Evolutionary conservation across 2,797 vertebrate species (phyloP).

Genomic region (Tapirus indicus): DNA sequence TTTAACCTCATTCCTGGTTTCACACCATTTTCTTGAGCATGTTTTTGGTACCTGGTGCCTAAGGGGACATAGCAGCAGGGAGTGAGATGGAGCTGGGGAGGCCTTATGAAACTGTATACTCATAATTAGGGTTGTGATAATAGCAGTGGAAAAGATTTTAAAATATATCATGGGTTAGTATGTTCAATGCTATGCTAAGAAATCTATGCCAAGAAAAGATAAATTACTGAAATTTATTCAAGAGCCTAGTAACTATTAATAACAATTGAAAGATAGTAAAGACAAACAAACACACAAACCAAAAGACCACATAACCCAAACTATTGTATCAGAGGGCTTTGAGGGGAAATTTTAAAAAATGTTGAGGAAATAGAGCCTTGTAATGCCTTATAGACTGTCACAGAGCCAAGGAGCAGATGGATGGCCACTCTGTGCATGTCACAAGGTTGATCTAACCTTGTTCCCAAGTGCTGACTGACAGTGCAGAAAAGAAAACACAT

Average conservation of each 20-base stretch:
- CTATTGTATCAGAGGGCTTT: neutral
- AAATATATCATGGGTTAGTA: neutral
- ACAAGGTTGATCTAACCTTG: neutral
- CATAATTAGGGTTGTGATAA: neutral
- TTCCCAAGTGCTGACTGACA: neutral
- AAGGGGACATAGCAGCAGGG: too few relatives aligned
- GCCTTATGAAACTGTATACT: neutral
- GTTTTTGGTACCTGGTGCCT: neutral
- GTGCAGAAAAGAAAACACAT: neutral
- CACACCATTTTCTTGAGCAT: neutral
- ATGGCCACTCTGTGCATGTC: neutral
- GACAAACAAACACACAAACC: neutral
- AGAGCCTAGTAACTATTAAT: neutral
- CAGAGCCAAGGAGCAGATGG: constrained; percentile 38
- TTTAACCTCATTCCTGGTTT: neutral
- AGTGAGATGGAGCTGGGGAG: neutral
- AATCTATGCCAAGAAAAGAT: neutral
- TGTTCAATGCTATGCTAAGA: neutral
- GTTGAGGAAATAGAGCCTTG: neutral
- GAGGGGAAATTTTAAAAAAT: neutral
- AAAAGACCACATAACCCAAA: neutral
- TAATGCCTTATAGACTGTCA: neutral
- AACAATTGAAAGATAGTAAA: neutral
- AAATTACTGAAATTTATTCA: constrained; percentile 45
- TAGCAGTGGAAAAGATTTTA: neutral